These are phyloP conservation scores for Sarcophaga bullata DNA, from an alignment of 1,140 invertebrate genomes.

Conservation along the genomic window DNA sequence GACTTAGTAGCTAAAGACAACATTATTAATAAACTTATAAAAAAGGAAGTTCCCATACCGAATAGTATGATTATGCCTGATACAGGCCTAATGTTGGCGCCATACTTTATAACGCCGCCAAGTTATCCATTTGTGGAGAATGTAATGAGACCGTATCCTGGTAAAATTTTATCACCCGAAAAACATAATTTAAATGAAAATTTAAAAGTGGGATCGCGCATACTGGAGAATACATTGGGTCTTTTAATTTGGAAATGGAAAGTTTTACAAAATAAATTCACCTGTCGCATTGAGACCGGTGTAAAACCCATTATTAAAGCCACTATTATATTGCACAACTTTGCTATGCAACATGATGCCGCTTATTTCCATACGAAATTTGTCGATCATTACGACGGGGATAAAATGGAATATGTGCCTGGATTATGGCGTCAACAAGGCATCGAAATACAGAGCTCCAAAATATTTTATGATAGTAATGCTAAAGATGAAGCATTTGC, in stretches of 20 bases:
- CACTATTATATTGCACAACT: constrained; percentile 12
- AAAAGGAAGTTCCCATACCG: not conserved
- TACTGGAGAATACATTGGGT: constrained; percentile 8
- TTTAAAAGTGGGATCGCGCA: not conserved
- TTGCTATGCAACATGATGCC: constrained; percentile 16
- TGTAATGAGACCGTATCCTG: constrained; percentile 24
- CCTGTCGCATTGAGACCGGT: not conserved
- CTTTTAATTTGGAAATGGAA: constrained; percentile 23
- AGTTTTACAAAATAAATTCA: constrained; percentile 15
- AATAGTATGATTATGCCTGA: constrained; percentile 11
- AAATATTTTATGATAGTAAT: constrained; percentile 17
- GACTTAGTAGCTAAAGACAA: not conserved
- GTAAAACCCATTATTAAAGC: not conserved
- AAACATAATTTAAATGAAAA: constrained; percentile 16
- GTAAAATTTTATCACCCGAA: constrained; percentile 15
- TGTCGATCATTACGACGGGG: constrained; percentile 5
- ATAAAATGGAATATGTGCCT: not conserved
- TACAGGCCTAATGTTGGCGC: not conserved
- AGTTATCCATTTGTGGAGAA: constrained; percentile 18
- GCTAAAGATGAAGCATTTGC: constrained; percentile 15
- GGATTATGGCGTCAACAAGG: constrained; percentile 20
- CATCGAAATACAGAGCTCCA: not conserved
- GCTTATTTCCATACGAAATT: constrained; percentile 1
- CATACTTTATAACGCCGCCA: constrained; percentile 1
- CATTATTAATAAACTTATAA: not conserved